phyloP scores from a whole-genome alignment of 2,113 vertebrate genomes.

The Sebastes schlegelii region DNA sequence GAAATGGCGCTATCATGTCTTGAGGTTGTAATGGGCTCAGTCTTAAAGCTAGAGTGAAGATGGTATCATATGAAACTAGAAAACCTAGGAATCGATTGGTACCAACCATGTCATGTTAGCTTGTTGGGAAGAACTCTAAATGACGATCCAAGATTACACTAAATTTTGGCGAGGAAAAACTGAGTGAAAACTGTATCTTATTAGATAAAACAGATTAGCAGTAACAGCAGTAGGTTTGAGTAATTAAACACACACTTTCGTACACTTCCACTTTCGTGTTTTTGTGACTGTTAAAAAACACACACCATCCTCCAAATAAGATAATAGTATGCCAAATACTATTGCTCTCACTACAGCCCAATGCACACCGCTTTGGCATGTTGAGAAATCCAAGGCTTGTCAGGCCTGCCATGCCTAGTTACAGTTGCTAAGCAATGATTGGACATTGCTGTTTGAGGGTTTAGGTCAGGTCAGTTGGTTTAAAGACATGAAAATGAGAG shows the following conservation, averaged over 20 bases:
- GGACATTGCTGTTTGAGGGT: not conserved
- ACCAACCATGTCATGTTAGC: too few relatives aligned
- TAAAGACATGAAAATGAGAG: conserved; percentile 30
- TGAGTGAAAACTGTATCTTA: too few relatives aligned
- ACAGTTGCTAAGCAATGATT: not conserved
- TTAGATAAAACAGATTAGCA: too few relatives aligned
- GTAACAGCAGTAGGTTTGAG: not conserved
- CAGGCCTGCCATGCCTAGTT: not conserved
- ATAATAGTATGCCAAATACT: not conserved
- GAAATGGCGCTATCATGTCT: too few relatives aligned
- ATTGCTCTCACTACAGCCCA: not conserved
- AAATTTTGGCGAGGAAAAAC: too few relatives aligned
- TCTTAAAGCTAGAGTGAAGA: too few relatives aligned
- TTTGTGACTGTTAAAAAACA: not conserved
- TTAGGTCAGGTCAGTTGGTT: not conserved
- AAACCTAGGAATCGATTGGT: too few relatives aligned
- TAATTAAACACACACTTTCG: not conserved
- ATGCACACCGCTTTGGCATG: not conserved
- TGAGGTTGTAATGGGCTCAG: too few relatives aligned
- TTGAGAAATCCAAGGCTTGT: conserved; percentile 4
- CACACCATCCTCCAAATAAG: not conserved
- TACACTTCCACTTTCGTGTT: not conserved
- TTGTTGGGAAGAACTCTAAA: too few relatives aligned
- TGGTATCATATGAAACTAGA: too few relatives aligned
- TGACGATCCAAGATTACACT: too few relatives aligned